Percentiles rank a stretch among this genome's conserved stretches.
Evolutionary conservation across 2,888 invertebrate genomes (phyloP).

Genomic region (Mythimna pallens): DNA sequence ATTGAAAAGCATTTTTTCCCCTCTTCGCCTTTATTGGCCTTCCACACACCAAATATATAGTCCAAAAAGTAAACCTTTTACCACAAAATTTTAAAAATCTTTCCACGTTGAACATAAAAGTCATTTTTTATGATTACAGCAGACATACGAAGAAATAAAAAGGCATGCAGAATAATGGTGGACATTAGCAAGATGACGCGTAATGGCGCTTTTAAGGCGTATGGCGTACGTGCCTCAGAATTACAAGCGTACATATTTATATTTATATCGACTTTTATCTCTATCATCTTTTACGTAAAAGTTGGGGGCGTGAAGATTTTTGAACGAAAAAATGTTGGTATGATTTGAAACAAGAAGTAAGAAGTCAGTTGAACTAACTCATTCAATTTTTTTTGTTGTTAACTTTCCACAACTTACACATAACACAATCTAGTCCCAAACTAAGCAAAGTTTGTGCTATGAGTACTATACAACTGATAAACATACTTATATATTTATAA

Average conservation of each 20-base stretch:
- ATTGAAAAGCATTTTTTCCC: neutral
- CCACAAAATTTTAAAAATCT: slow-evolving; percentile 14
- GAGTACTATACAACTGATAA: too few relatives aligned
- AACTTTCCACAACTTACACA: too few relatives aligned
- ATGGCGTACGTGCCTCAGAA: slow-evolving; percentile 52
- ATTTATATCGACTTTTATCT: slow-evolving; percentile 45
- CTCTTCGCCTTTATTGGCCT: neutral
- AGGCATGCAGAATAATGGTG: slow-evolving; percentile 57
- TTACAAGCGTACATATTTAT: slow-evolving; percentile 51
- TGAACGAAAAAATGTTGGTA: neutral
- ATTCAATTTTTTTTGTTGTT: neutral
- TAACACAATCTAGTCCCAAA: too few relatives aligned
- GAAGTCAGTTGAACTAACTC: neutral
- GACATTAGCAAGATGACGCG: slow-evolving; percentile 62
- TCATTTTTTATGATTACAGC: slow-evolving; percentile 52
- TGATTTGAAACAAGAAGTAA: neutral
- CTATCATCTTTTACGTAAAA: slow-evolving; percentile 30
- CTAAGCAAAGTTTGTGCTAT: too few relatives aligned
- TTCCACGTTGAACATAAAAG: slow-evolving; percentile 34
- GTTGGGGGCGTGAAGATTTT: neutral
- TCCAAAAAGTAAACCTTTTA: neutral
- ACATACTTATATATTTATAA: too few relatives aligned
- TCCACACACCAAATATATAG: neutral
- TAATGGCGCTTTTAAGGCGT: slow-evolving; percentile 65
- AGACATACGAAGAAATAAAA: slow-evolving; percentile 54